Evolutionary conservation across 2,113 vertebrate species (phyloP).

Genomic region (Neofelis nebulosa): DNA sequence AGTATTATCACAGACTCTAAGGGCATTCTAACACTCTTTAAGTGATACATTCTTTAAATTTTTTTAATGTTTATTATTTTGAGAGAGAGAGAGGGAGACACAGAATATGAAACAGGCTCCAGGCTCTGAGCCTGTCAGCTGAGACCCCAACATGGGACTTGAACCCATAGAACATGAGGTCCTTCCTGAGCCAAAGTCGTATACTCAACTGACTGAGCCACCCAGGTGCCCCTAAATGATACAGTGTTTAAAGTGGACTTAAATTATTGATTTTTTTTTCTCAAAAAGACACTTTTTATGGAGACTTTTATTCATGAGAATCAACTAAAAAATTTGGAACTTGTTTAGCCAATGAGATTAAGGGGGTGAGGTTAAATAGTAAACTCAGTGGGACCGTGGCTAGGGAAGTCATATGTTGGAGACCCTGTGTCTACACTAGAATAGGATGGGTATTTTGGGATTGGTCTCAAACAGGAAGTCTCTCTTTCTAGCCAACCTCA

Average conservation of each 20-base stretch:
- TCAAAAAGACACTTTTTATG: background rate
- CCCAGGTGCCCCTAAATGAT: background rate
- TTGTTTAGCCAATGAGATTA: background rate
- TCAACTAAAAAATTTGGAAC: background rate
- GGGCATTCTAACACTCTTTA: background rate
- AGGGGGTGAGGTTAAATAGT: background rate
- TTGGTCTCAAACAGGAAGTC: background rate
- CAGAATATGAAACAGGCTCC: no score
- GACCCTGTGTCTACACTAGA: background rate
- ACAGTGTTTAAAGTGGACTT: background rate
- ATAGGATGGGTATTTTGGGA: background rate
- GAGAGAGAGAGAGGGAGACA: no score
- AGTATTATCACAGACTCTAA: background rate
- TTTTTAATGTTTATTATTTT: no score
- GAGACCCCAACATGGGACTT: no score
- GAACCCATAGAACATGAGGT: no score
- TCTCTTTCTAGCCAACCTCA: background rate
- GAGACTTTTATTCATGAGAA: slow-evolving; percentile 27
- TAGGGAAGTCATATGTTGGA: background rate
- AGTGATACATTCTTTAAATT: background rate
- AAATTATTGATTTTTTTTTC: background rate
- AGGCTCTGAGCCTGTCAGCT: no score
- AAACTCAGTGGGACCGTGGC: background rate
- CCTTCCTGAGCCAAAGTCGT: no score
- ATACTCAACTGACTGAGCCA: no score